These are phyloP conservation scores for Megaceryle maxima DNA, from an alignment of 2,113 vertebrate genomes.

Conservation along the genomic window DNA sequence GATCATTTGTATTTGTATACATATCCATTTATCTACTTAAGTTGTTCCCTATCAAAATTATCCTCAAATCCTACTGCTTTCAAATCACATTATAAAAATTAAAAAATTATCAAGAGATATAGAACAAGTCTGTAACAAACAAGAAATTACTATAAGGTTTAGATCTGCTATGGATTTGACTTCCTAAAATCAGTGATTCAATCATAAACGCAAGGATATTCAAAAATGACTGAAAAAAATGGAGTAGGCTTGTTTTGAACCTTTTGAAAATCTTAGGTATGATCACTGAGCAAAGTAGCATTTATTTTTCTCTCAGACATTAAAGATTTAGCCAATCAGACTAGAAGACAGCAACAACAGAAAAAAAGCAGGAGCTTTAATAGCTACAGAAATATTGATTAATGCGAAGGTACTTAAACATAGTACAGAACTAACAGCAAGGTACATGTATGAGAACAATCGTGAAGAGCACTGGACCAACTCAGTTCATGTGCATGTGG, in stretches of 20 bases:
- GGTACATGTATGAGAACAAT: not conserved
- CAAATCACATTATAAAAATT: not conserved
- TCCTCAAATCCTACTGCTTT: not conserved
- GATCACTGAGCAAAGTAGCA: not conserved
- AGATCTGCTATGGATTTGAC: not conserved
- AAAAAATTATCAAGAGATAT: not conserved
- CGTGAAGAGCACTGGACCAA: not conserved
- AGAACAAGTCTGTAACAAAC: not conserved
- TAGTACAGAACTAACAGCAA: not conserved
- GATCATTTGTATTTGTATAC: not conserved
- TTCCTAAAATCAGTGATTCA: not conserved
- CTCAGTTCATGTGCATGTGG: rapidly evolving
- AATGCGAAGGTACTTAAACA: not conserved
- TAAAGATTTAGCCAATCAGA: not conserved
- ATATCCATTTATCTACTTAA: not conserved
- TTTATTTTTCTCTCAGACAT: not conserved
- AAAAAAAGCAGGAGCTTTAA: not conserved
- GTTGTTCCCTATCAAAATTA: not conserved
- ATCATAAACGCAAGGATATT: not conserved
- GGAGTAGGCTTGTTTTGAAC: not conserved
- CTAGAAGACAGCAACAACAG: not conserved
- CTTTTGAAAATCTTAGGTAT: not conserved
- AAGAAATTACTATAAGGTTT: not conserved
- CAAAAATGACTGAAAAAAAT: not conserved
- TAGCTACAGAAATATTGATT: not conserved